phyloP scores from a whole-genome alignment of 2,797 vertebrate species.

The Eulemur coronatus region DNA sequence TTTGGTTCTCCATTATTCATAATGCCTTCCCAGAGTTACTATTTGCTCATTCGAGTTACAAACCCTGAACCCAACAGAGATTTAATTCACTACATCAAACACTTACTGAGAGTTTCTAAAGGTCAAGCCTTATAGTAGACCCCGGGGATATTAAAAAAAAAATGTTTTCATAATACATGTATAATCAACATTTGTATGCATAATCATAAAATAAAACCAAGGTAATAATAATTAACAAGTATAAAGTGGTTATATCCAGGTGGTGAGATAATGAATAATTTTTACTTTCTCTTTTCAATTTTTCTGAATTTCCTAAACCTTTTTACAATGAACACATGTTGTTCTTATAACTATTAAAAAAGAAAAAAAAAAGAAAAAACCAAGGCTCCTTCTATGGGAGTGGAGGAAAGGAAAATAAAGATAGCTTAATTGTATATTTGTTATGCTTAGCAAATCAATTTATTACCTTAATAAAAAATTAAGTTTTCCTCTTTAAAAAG shows the following conservation, averaged over 20 bases:
- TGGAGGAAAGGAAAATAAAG: background rate
- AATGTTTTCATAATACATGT: slow-evolving; percentile 31
- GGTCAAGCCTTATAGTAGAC: slow-evolving; percentile 46
- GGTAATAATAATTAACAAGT: background rate
- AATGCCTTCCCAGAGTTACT: slow-evolving; percentile 33
- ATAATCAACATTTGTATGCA: background rate
- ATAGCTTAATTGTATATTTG: background rate
- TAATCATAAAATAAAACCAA: slow-evolving; percentile 29
- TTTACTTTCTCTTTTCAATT: background rate
- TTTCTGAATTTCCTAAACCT: background rate
- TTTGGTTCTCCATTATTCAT: slow-evolving; percentile 61
- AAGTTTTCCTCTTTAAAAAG: background rate
- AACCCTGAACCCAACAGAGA: slow-evolving; percentile 36
- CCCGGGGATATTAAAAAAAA: background rate
- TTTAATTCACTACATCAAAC: slow-evolving; percentile 70
- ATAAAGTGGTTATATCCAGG: background rate
- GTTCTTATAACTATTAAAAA: background rate
- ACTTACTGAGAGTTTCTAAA: slow-evolving; percentile 58
- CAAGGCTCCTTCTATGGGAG: background rate
- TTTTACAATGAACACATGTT: background rate
- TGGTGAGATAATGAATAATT: background rate
- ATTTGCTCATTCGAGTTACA: slow-evolving; percentile 61
- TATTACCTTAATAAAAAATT: background rate
- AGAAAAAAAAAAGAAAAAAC: background rate
- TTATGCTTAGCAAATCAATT: background rate